A percentile compares a stretch with the other conserved stretches of the same genome.
Evolutionary conservation across 2,113 vertebrate species (phyloP).

Genomic region (Pteruthius melanotis): DNA sequence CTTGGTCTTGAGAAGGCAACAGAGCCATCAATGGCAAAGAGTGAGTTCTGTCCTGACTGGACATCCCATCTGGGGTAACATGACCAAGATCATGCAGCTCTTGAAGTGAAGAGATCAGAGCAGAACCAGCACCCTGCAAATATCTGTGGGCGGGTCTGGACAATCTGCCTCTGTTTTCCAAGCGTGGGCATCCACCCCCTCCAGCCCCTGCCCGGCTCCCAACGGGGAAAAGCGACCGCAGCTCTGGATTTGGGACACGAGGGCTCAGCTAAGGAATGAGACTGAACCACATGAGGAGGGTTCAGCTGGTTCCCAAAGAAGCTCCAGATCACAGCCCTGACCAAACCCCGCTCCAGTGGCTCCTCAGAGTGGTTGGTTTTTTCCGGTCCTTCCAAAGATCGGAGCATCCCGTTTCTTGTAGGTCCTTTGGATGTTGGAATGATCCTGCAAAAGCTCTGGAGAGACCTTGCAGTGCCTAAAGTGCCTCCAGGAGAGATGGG

Average conservation of each 20-base stretch:
- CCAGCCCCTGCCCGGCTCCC: not conserved
- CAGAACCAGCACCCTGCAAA: not conserved
- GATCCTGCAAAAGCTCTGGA: not conserved
- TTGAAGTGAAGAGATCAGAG: constrained; percentile 19
- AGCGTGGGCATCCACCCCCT: not conserved
- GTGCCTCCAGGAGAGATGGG: not conserved
- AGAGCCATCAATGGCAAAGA: accelerated
- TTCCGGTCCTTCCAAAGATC: not conserved
- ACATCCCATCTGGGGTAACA: not conserved
- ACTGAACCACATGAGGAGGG: not conserved
- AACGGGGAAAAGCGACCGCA: accelerated
- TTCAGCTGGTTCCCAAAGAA: not conserved
- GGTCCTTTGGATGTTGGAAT: not conserved
- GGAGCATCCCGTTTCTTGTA: not conserved
- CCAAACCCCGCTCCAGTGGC: not conserved
- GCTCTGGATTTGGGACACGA: not conserved
- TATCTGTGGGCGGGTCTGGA: not conserved
- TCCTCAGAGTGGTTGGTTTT: accelerated
- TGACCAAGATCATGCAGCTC: constrained; percentile 22
- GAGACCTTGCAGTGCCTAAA: not conserved
- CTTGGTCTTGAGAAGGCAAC: not conserved
- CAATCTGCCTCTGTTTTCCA: constrained; percentile 22
- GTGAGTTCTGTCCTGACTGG: not conserved
- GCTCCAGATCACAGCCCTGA: not conserved
- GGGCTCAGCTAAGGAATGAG: not conserved